Evolutionary conservation across 37 sponge, comb jelly and placozoan species (phyloP).

Genomic region (Theonella swinhoei): DNA sequence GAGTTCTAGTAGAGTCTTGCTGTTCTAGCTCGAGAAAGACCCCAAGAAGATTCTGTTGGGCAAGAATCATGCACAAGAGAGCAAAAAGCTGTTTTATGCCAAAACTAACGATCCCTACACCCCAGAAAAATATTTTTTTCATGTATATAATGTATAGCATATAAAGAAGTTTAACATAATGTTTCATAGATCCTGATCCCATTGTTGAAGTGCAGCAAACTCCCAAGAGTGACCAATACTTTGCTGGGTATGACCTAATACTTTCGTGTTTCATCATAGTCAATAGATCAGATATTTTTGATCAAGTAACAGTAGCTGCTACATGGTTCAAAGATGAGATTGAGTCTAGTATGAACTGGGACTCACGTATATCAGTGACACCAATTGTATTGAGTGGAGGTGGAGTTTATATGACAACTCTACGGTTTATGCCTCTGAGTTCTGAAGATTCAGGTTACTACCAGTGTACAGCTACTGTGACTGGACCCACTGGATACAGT

Average conservation of each 20-base stretch:
- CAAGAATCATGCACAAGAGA: too few species aligned
- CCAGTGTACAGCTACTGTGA: background rate
- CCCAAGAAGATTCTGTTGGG: too few species aligned
- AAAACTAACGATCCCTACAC: too few species aligned
- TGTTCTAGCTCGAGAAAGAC: too few species aligned
- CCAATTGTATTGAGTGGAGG: background rate
- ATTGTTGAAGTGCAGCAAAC: background rate
- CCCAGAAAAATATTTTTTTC: too few species aligned
- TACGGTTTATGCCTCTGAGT: background rate
- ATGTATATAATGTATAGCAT: background rate
- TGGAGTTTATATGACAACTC: background rate
- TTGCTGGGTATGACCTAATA: background rate
- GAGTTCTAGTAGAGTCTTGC: too few species aligned
- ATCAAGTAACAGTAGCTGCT: background rate
- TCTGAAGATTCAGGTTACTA: background rate
- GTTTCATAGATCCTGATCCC: background rate
- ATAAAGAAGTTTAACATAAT: too few species aligned
- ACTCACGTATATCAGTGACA: background rate
- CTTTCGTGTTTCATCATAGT: background rate
- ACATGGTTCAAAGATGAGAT: background rate
- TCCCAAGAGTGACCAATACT: background rate
- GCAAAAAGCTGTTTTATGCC: too few species aligned
- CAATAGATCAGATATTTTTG: background rate
- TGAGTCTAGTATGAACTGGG: background rate
- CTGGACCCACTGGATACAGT: background rate